These are phyloP conservation scores for Ruditapes philippinarum DNA, from an alignment of 1,140 invertebrate genomes.

Conservation along the genomic window DNA sequence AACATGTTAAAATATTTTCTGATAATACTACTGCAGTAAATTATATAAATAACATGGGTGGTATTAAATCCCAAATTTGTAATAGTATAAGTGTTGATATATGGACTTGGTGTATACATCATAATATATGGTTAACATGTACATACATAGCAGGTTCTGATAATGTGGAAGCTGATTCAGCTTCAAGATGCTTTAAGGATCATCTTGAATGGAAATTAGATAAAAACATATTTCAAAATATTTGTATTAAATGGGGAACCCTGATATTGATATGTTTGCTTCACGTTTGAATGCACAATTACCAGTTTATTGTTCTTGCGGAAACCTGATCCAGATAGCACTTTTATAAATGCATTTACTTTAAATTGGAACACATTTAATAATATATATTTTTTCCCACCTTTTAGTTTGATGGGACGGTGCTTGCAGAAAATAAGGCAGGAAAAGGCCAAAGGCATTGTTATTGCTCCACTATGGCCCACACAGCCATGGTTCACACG, in stretches of 20 bases:
- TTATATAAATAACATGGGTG: slow-evolving; percentile 65
- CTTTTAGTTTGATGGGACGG: background rate
- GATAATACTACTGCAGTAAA: slow-evolving; percentile 68
- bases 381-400: background rate
- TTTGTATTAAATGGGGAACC: background rate
- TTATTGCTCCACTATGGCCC: background rate
- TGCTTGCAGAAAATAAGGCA: background rate
- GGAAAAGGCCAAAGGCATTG: background rate
- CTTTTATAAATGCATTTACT: background rate
- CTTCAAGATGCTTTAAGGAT: slow-evolving; percentile 59
- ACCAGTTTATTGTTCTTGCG: background rate
- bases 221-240: slow-evolving; percentile 29
- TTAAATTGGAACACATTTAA: background rate
- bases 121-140: slow-evolving; percentile 57
- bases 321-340: background rate
- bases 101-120: slow-evolving; percentile 67
- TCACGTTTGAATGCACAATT: background rate
- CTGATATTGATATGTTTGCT: background rate
- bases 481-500: background rate
- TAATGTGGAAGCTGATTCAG: slow-evolving; percentile 66
- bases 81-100: slow-evolving; percentile 43
- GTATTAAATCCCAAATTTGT: slow-evolving; percentile 19
- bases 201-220: slow-evolving; percentile 1
- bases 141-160: slow-evolving; percentile 38
- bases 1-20: slow-evolving; percentile 43